Evolutionary conservation across 2,113 vertebrate species (phyloP), one percentile per base, ranked within the genome.

Genomic region (Leuciscus idus): DNA sequence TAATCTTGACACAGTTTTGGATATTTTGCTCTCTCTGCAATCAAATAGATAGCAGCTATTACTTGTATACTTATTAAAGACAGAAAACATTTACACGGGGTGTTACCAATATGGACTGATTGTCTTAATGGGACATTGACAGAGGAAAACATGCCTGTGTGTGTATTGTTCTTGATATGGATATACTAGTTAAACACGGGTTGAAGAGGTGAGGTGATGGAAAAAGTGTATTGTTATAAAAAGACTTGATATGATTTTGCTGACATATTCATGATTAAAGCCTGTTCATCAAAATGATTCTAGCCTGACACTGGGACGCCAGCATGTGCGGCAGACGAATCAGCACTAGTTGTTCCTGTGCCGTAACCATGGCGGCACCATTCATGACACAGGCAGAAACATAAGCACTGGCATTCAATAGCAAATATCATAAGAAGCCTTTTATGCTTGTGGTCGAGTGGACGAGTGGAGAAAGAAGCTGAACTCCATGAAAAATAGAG

Each of bases 351-450:
- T 73, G 82, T 84, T 57, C 4, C 12, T 73, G 13, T 74, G 68
- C 64, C 4, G 68, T 73, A 84, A 84, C 82, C 82, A 57, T 74
- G 81, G 21, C 9, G 62, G 46, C 81, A 82, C 28, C 62, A 82
- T 84, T 84, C 30, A 84, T 74, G 82, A 84, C 68, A 84, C 50
- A 57, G 48, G 50, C 81, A 55, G 80, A 57, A 73, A 39, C 81
- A 55, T 26, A 59, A 84, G 50, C 48, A 17, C 50, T n/a, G 2
- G 2, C 50, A 57, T 57, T 59, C 30, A 73, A 74, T 52, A 70
- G 62, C 62, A 52, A 66, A 64, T 48, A 82, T 52, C 19, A 6
- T 30, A 52, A 33, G 43, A 82, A 52, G 28, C 43, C 33, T 61
- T 79, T 82, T 64, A 23, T 50, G 59, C 39, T 23, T 64, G 61